phyloP scores from a whole-genome alignment of 2,113 vertebrate species.

The Catagonus wagneri region DNA sequence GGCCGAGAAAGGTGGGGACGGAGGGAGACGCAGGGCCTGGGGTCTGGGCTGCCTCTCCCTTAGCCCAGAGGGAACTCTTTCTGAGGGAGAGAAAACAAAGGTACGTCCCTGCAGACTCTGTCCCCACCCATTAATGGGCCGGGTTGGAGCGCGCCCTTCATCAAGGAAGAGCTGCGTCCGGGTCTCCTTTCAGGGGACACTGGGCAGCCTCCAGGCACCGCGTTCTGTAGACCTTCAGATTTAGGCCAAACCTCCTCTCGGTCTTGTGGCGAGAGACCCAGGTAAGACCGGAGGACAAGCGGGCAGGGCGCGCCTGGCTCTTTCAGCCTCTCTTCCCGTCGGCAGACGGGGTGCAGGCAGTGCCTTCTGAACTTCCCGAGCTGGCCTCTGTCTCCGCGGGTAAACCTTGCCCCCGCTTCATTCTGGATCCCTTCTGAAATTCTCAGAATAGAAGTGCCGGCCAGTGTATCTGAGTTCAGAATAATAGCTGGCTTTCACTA shows the following conservation, averaged over 20 bases:
- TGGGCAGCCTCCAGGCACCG: neutral
- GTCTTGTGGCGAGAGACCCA: neutral
- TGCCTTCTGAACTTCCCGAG: neutral
- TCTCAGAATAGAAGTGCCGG: constrained; percentile 26
- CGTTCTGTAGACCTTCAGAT: neutral
- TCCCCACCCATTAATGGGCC: neutral
- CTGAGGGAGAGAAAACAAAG: neutral
- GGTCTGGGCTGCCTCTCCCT: neutral
- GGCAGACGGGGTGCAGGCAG: too few relatives aligned
- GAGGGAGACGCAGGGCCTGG: neutral
- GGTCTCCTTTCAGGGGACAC: neutral
- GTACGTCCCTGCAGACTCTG: neutral
- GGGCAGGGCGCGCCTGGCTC: too few relatives aligned
- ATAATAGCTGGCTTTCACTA: neutral
- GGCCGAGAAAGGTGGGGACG: fast-evolving
- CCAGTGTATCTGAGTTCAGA: neutral
- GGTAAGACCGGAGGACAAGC: neutral
- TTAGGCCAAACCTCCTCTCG: neutral
- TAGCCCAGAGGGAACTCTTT: neutral
- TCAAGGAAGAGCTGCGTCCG: neutral
- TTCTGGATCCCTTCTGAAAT: neutral
- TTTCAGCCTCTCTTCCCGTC: too few relatives aligned
- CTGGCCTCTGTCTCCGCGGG: neutral
- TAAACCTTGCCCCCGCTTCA: neutral
- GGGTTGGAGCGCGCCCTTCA: neutral